Percentiles rank a stretch among this genome's conserved stretches.
Conservation (phyloP, 2,113 vertebrate genomes). For the Cyanocitta stelleri region DNA sequence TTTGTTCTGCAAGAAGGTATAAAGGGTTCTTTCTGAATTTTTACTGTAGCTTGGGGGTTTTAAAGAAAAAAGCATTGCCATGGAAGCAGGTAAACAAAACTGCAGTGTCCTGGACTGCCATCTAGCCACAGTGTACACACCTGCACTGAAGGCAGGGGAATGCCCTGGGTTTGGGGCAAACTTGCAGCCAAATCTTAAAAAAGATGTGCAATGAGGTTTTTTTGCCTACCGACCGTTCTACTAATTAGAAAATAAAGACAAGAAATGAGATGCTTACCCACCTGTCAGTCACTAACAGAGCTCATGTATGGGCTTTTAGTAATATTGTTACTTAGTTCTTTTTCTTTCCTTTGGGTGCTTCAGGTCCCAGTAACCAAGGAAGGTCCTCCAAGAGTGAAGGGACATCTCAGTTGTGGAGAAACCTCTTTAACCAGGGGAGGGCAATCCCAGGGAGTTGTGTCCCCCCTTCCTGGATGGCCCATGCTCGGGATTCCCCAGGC, state of each 20-base stretch:
- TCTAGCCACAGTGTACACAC: background rate
- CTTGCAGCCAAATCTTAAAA: background rate
- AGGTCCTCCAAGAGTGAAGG: background rate
- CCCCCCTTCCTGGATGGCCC: accelerated
- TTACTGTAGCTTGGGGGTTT: background rate
- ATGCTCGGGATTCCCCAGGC: accelerated
- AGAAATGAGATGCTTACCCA: background rate
- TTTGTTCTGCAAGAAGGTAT: background rate
- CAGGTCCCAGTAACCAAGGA: no score
- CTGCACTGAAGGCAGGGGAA: background rate
- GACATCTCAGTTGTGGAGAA: background rate
- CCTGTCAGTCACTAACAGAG: accelerated
- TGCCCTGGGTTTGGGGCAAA: background rate
- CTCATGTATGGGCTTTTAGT: background rate
- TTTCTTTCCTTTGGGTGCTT: background rate
- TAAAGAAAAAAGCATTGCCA: background rate
- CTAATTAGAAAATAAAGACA: background rate
- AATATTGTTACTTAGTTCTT: accelerated
- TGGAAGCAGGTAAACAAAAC: background rate
- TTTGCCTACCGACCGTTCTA: background rate
- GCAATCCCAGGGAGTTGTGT: background rate
- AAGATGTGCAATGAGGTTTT: no score
- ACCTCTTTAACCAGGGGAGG: accelerated
- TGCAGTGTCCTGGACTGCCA: background rate
- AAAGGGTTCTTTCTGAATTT: background rate